These are phyloP conservation scores for Thereva unica DNA, from an alignment of 2,888 invertebrate species.

Conservation along the genomic window DNA sequence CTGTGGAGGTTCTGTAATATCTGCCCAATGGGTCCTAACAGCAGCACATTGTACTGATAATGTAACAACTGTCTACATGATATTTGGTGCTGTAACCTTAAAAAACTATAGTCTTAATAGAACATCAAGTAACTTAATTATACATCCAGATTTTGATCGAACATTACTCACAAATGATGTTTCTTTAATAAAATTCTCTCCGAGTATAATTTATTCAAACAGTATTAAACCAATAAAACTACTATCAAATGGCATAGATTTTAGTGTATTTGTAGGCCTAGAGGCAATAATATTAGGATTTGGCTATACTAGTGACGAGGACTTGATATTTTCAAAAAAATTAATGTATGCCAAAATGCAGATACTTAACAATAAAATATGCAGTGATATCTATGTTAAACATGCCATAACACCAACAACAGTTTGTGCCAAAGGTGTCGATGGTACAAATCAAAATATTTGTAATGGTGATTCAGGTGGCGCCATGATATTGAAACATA, in stretches of 20 bases:
- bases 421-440: constrained; percentile 49
- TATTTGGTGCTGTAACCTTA: constrained; percentile 50
- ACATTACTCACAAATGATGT: constrained; percentile 51
- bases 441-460: constrained; percentile 50
- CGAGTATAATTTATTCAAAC: constrained; percentile 44
- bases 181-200: constrained; percentile 50
- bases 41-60: constrained; percentile 53
- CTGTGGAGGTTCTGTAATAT: constrained; percentile 54
- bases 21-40: constrained; percentile 51
- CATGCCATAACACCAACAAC: constrained; percentile 47
- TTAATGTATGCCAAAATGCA: constrained; percentile 50
- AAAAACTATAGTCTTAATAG: constrained; percentile 47
- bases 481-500: constrained; percentile 47
- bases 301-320: constrained; percentile 51
- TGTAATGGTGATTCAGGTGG: constrained; percentile 56
- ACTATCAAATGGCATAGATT: constrained; percentile 42
- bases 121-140: constrained; percentile 47
- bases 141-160: constrained; percentile 51
- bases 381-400: constrained; percentile 45
- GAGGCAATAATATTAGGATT: constrained; percentile 50
- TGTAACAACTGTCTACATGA: constrained; percentile 45
- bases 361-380: constrained; percentile 49
- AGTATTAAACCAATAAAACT: constrained; percentile 49
- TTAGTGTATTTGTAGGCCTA: constrained; percentile 47
- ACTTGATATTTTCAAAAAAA: constrained; percentile 48